A percentile compares a stretch with the other conserved stretches of the same genome.
phyloP scores from a whole-genome alignment of 2,797 vertebrate genomes.

The Danio kyathit region DNA sequence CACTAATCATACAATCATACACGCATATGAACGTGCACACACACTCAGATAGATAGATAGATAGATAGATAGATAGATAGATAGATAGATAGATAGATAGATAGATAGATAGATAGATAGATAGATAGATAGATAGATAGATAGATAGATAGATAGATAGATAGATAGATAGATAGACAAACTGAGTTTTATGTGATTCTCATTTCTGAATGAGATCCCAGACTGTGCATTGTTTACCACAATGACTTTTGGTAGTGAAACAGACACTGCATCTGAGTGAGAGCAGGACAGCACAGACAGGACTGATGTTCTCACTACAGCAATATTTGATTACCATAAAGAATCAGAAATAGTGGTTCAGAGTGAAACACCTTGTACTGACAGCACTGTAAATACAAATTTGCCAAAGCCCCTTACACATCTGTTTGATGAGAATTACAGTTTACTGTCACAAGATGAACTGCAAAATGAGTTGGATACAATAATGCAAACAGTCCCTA shows the following conservation, averaged over 20 bases:
- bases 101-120: no score
- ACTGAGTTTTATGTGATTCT: neutral
- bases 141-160: no score
- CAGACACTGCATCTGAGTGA: slow-evolving; percentile 7
- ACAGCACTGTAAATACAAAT: neutral
- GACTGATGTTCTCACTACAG: slow-evolving; percentile 1
- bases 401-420: neutral
- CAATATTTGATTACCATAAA: neutral
- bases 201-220: neutral
- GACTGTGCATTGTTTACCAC: neutral
- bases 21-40: no score
- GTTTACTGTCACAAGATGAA: neutral
- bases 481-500: neutral
- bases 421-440: slow-evolving; percentile 1
- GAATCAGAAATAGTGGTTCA: neutral
- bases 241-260: neutral
- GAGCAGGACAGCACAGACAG: neutral
- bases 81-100: no score
- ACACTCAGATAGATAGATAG: no score
- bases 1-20: no score
- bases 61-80: no score
- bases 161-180: no score
- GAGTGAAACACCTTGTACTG: neutral
- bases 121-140: no score
- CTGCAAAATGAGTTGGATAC: neutral